A percentile compares a stretch with the other conserved stretches of the same genome.
phyloP scores from a whole-genome alignment of 2,113 vertebrate genomes.

The Pygoscelis adeliae region DNA sequence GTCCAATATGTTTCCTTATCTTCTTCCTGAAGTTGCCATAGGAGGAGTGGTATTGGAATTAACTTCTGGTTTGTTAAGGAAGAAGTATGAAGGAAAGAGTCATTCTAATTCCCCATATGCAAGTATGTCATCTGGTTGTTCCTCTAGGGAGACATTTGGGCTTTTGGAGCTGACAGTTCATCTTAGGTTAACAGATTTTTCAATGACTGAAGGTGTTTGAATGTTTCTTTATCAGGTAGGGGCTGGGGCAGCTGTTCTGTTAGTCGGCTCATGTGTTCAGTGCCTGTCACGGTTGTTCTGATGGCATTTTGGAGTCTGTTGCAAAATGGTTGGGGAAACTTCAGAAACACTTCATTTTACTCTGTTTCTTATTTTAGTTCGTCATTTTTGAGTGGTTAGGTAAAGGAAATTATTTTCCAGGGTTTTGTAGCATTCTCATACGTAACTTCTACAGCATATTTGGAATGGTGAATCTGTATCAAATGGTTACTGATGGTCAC shows the following conservation, averaged over 20 bases:
- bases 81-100: neutral
- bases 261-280: neutral
- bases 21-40: neutral
- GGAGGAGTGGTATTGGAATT: neutral
- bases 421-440: neutral
- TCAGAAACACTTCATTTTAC: neutral
- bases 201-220: neutral
- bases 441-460: neutral
- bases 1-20: neutral
- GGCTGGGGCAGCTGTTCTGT: neutral
- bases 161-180: neutral
- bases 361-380: neutral
- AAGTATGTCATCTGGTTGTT: neutral
- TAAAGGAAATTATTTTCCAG: neutral
- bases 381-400: neutral
- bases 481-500: neutral
- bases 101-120: neutral
- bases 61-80: neutral
- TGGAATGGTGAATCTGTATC: neutral
- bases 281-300: neutral
- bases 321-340: neutral
- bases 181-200: neutral
- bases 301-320: neutral
- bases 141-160: neutral
- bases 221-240: neutral